A percentile compares a stretch with the other conserved stretches of the same genome.
Conservation (phyloP, 2,797 vertebrate species). For the Ceyx erithaca region DNA sequence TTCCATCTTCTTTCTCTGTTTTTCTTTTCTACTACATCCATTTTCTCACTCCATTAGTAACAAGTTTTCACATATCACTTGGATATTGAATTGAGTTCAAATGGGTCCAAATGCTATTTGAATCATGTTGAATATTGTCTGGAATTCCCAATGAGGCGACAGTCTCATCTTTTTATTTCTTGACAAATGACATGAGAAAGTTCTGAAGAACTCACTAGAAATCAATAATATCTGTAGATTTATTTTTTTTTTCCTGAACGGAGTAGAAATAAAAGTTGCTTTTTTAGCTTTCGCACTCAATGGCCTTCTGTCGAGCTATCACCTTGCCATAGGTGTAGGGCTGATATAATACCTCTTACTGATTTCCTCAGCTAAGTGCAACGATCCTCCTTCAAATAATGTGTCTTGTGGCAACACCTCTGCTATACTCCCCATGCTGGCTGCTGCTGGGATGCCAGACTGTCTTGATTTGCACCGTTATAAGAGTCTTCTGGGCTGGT, state of each 20-base stretch:
- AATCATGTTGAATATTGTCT: background rate
- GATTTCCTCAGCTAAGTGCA: background rate
- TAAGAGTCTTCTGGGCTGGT: background rate
- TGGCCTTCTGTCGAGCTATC: background rate
- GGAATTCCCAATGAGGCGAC: background rate
- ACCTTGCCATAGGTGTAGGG: background rate
- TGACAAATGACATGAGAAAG: background rate
- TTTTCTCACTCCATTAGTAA: constrained; percentile 9
- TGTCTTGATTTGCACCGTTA: background rate
- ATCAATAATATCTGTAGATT: background rate
- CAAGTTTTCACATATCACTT: background rate
- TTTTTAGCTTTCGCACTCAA: background rate
- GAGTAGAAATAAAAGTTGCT: background rate
- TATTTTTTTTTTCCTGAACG: background rate
- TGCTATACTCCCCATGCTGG: background rate
- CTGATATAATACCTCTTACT: background rate
- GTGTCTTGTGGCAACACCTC: background rate
- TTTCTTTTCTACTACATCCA: background rate
- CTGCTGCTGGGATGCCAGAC: background rate
- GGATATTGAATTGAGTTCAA: constrained; percentile 15
- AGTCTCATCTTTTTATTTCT: constrained; percentile 1
- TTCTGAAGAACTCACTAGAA: constrained; percentile 3
- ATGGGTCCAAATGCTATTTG: background rate
- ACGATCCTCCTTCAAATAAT: background rate
- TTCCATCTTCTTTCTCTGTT: background rate